phyloP scores from a whole-genome alignment of 2,888 invertebrate species.

The Agriopis marginaria region DNA sequence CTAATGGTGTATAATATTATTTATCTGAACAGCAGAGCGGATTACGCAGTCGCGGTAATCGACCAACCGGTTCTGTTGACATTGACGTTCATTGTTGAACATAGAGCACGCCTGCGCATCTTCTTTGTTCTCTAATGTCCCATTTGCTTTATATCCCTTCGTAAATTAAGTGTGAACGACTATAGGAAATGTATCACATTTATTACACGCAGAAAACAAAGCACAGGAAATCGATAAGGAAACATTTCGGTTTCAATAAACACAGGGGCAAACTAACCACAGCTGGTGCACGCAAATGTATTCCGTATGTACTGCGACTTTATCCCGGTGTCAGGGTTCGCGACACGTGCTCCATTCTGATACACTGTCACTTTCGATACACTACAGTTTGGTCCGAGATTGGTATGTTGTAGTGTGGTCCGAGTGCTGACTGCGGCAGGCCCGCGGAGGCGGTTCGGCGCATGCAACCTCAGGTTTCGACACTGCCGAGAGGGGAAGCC shows the following conservation, averaged over 20 bases:
- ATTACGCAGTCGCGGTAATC: slow-evolving; percentile 46
- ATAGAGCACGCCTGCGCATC: slow-evolving; percentile 34
- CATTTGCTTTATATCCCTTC: slow-evolving; percentile 19
- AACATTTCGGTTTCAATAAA: not conserved
- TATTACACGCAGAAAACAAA: slow-evolving; percentile 14
- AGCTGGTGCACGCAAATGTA: slow-evolving; percentile 13
- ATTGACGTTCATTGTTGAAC: slow-evolving; percentile 46
- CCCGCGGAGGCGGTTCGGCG: slow-evolving; percentile 58
- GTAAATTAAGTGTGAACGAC: slow-evolving; percentile 18
- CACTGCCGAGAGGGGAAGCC: slow-evolving; percentile 70
- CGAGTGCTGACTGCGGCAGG: slow-evolving; percentile 59
- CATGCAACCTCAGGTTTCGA: slow-evolving; percentile 78
- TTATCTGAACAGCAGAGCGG: slow-evolving; percentile 37
- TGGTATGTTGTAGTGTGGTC: slow-evolving; percentile 60
- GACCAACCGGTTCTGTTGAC: slow-evolving; percentile 53
- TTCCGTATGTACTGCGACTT: slow-evolving; percentile 29
- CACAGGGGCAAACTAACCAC: slow-evolving; percentile 40
- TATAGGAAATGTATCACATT: slow-evolving; percentile 14
- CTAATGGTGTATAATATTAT: slow-evolving; percentile 43
- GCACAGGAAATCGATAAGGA: slow-evolving; percentile 18
- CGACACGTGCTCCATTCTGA: slow-evolving; percentile 61
- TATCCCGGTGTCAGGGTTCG: slow-evolving; percentile 53
- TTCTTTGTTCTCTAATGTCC: slow-evolving; percentile 40
- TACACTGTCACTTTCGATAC: slow-evolving; percentile 76
- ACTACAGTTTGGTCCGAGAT: slow-evolving; percentile 55